Conservation (phyloP, 2,888 invertebrate genomes). For the Tiphia femorata region DNA sequence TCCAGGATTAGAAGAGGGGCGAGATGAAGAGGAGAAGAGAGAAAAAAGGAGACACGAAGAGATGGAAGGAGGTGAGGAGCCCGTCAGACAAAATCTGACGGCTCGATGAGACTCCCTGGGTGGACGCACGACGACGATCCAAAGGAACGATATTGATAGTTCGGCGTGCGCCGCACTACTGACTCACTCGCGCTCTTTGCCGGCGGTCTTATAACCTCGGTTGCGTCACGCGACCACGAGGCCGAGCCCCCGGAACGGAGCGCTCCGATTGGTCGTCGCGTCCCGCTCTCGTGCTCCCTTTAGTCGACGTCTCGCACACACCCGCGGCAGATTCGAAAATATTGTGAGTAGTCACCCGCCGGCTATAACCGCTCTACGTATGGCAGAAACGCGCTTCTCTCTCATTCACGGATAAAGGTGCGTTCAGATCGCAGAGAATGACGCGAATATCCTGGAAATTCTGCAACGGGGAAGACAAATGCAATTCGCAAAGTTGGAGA, state of each 20-base stretch:
- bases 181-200: slow-evolving; percentile 37
- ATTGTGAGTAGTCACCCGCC: too few relatives aligned
- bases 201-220: slow-evolving; percentile 40
- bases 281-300: neutral
- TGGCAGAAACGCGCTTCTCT: too few relatives aligned
- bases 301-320: neutral
- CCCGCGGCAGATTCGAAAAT: slow-evolving; percentile 4
- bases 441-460: too few relatives aligned
- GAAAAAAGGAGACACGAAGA: slow-evolving; percentile 6
- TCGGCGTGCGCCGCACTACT: slow-evolving; percentile 40
- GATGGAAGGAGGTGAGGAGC: neutral
- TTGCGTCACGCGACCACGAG: slow-evolving; percentile 20
- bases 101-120: too few relatives aligned
- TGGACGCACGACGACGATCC: slow-evolving; percentile 11
- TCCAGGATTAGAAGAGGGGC: neutral
- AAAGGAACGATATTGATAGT: slow-evolving; percentile 15
- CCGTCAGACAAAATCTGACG: too few relatives aligned
- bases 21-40: neutral
- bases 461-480: too few relatives aligned
- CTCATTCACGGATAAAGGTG: too few relatives aligned
- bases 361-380: too few relatives aligned
- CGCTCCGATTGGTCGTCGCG: slow-evolving; percentile 3
- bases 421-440: too few relatives aligned
- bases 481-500: too few relatives aligned
- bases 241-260: slow-evolving; percentile 33